Conservation (phyloP, 2,888 invertebrate genomes). For the Cheilosia scutellata region DNA sequence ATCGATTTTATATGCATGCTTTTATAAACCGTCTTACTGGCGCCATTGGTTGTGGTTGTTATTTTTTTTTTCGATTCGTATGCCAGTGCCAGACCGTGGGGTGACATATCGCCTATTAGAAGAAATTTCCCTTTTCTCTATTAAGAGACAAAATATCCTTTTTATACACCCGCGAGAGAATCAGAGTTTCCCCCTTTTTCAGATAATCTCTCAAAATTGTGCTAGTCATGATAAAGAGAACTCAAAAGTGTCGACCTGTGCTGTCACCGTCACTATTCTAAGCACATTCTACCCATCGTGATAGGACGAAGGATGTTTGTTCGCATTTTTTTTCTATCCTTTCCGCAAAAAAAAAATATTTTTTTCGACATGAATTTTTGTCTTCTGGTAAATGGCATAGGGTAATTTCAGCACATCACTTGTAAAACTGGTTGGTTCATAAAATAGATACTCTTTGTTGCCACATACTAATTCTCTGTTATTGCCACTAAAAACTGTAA, state of each 20-base stretch:
- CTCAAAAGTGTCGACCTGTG: background rate
- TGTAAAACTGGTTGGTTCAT: too few species aligned
- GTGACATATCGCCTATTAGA: conserved; percentile 26
- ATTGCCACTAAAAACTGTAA: conserved; percentile 46
- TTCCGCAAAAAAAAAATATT: too few species aligned
- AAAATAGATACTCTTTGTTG: background rate
- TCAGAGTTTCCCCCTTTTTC: conserved; percentile 35
- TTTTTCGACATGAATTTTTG: too few species aligned
- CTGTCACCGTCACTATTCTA: conserved; percentile 14
- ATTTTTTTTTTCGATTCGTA: background rate
- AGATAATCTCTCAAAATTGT: conserved; percentile 34
- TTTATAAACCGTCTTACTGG: conserved; percentile 58
- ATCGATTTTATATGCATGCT: conserved; percentile 64
- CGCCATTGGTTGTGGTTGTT: conserved; percentile 58
- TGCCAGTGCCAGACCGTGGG: background rate
- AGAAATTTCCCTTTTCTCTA: conserved; percentile 37
- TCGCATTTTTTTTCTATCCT: too few species aligned
- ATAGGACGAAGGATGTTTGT: conserved; percentile 28
- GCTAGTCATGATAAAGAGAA: conserved; percentile 17
- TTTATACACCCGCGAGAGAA: conserved; percentile 25
- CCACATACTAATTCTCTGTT: conserved; percentile 43
- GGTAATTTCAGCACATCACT: too few species aligned
- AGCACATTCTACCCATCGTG: conserved; percentile 40
- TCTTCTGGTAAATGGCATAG: too few species aligned
- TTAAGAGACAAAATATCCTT: conserved; percentile 38